Percentiles rank a stretch among this genome's conserved stretches.
phyloP scores from a whole-genome alignment of 1,140 invertebrate genomes.

The Zaprionus camerounensis region DNA sequence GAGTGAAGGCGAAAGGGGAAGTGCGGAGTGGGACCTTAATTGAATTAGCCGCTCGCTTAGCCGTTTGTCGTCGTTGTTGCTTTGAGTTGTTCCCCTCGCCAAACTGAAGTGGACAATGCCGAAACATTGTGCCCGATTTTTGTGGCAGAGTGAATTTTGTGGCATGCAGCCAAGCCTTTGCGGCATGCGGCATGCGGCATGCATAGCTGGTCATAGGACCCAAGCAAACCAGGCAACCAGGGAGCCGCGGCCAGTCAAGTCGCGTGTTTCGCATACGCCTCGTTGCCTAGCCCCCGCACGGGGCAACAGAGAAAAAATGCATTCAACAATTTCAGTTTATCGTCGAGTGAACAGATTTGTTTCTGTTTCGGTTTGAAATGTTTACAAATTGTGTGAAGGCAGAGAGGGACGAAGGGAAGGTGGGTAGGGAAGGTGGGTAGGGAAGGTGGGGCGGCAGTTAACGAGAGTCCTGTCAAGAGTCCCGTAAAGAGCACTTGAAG shows the following conservation, averaged over 20 bases:
- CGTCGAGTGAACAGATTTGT: constrained; percentile 50
- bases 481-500: constrained; percentile 48
- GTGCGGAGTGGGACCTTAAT: neutral
- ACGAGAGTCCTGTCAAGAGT: constrained; percentile 22
- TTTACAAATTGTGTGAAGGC: constrained; percentile 11
- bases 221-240: neutral
- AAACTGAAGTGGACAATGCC: constrained; percentile 41
- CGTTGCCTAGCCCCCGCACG: constrained; percentile 21
- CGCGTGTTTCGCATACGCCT: constrained; percentile 35
- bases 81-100: constrained; percentile 9
- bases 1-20: neutral
- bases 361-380: constrained; percentile 23
- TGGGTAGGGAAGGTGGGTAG: too few species aligned
- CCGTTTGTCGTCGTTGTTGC: constrained; percentile 14
- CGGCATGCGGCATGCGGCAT: constrained; percentile 49
- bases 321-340: constrained; percentile 51
- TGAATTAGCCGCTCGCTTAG: constrained; percentile 34
- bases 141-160: constrained; percentile 28
- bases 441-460: neutral
- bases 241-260: neutral
- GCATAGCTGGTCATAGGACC: constrained; percentile 39
- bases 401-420: neutral
- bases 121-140: constrained; percentile 27
- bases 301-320: neutral
- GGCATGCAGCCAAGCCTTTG: constrained; percentile 25